Percentiles rank a stretch among this genome's conserved stretches.
These are phyloP conservation scores for Calypte anna DNA, from an alignment of 2,113 vertebrate species.

Conservation along the genomic window DNA sequence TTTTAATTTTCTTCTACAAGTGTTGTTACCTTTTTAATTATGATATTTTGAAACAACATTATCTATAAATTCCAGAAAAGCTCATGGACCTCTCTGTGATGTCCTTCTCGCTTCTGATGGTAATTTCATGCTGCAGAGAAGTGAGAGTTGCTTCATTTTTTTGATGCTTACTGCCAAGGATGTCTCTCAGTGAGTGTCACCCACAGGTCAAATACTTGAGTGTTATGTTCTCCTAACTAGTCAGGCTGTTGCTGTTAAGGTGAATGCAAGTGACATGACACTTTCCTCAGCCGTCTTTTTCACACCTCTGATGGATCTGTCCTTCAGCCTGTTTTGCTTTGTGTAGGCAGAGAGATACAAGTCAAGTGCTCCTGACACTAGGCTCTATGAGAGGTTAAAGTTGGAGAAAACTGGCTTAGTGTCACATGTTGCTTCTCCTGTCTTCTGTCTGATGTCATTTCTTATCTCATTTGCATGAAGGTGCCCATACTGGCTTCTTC, in stretches of 20 bases:
- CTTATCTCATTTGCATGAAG: not conserved
- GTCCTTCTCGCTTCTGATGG: not conserved
- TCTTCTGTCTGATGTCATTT: not conserved
- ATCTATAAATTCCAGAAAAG: not conserved
- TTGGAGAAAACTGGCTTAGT: not conserved
- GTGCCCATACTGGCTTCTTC: not conserved
- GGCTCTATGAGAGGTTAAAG: not conserved
- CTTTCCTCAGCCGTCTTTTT: not conserved
- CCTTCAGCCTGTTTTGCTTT: not conserved
- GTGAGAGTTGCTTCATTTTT: not conserved
- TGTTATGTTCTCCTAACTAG: accelerated
- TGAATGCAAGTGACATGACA: accelerated
- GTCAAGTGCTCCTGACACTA: not conserved
- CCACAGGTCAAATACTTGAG: not conserved
- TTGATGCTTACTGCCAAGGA: not conserved
- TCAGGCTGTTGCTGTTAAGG: not conserved
- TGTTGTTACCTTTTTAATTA: not conserved
- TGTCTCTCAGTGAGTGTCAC: not conserved
- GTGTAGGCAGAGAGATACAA: not conserved
- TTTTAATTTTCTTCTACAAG: not conserved
- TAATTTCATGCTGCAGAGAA: not conserved
- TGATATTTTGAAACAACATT: not conserved
- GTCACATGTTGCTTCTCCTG: not conserved
- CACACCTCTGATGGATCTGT: not conserved
- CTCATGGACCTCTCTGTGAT: not conserved